phyloP scores from a whole-genome alignment of 37 sponge, comb jelly and placozoan species.

The Agelas oroides region DNA sequence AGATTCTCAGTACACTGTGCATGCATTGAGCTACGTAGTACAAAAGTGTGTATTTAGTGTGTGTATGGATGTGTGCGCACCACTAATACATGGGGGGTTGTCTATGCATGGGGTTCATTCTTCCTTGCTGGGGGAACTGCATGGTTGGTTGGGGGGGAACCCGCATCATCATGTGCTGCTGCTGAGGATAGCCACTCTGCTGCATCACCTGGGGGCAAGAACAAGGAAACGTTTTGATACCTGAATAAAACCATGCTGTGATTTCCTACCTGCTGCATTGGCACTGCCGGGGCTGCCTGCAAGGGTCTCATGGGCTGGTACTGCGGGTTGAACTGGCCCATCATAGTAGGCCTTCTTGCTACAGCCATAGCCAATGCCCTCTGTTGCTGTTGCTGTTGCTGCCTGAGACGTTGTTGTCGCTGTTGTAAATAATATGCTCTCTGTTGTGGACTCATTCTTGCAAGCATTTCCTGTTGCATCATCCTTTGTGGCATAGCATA shows the following conservation, averaged over 20 bases:
- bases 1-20: too few species aligned
- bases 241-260: too few species aligned
- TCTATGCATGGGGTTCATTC: constrained; percentile 38
- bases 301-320: constrained; percentile 12
- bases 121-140: constrained; percentile 31
- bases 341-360: neutral
- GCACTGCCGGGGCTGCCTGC: constrained; percentile 49
- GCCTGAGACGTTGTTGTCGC: neutral
- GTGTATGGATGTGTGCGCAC: too few species aligned
- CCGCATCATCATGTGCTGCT: neutral
- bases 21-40: too few species aligned
- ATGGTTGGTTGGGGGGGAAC: constrained; percentile 2
- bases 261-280: constrained; percentile 31
- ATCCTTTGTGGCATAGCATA: neutral
- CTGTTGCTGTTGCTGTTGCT: constrained; percentile 50
- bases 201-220: too few species aligned
- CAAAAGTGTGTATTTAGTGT: too few species aligned
- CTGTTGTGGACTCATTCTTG: neutral
- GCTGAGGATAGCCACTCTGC: neutral
- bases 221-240: too few species aligned
- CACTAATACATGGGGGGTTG: neutral
- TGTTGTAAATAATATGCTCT: constrained; percentile 4
- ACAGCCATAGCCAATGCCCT: neutral
- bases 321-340: neutral
- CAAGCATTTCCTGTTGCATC: constrained; percentile 1